Percentiles rank a stretch among this genome's conserved stretches.
Conservation (phyloP, 2,888 invertebrate genomes). For the Plagiodera versicolora region DNA sequence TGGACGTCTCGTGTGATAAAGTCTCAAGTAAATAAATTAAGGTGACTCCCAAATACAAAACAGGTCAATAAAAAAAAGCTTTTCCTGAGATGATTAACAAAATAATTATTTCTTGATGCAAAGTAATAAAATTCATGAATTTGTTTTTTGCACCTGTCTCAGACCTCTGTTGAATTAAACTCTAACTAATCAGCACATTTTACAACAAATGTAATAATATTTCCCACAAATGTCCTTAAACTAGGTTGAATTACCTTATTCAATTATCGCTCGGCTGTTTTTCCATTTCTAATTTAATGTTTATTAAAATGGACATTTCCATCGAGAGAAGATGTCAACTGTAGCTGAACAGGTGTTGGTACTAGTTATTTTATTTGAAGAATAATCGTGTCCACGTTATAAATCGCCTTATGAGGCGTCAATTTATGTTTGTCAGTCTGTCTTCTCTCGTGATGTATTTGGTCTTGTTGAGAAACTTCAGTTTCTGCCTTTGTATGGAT, state of each 20-base stretch:
- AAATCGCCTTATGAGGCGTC: not conserved
- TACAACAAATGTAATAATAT: too few species aligned
- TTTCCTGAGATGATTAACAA: too few species aligned
- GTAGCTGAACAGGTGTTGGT: slow-evolving; percentile 8
- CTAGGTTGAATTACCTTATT: not conserved
- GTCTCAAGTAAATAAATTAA: too few species aligned
- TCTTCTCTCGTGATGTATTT: not conserved
- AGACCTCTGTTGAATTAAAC: too few species aligned
- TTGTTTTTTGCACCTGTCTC: too few species aligned
- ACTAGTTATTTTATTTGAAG: not conserved
- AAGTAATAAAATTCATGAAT: too few species aligned
- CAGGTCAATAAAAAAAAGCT: too few species aligned
- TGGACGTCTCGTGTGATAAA: too few species aligned
- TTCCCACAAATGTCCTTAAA: not conserved
- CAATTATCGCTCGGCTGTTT: not conserved
- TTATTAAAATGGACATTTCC: not conserved
- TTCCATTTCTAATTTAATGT: not conserved
- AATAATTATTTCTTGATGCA: too few species aligned
- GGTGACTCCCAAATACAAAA: too few species aligned
- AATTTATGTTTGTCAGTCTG: not conserved
- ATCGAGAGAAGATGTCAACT: slow-evolving; percentile 7
- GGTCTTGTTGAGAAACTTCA: not conserved
- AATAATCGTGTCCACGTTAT: not conserved
- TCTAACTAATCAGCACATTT: too few species aligned
- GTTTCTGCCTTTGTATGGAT: too few species aligned